Evolutionary conservation across 2,113 vertebrate species (phyloP), one percentile per base, ranked within the genome.

Genomic region (Prunella himalayana): DNA sequence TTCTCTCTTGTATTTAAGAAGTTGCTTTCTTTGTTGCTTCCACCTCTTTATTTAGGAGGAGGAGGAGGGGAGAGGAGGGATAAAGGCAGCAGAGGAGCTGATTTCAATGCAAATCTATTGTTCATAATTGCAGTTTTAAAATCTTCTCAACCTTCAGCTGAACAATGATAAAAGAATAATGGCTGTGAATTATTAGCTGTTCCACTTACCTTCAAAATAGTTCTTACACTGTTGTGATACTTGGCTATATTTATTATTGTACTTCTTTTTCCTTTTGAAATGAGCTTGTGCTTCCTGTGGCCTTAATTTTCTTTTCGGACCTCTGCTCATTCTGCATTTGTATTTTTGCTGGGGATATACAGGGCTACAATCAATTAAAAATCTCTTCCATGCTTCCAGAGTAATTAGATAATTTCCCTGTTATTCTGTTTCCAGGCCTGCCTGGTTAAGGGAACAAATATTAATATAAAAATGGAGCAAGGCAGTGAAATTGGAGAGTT

Each of bases 41-140:
- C 57, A 42, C 57, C 31, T 85, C 66, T 82, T 90, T 78, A 60
- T 95, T 93, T 35, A 37, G 83, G 91, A 65, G 78, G 71, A 92
- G 92, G 71, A 90, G 90, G 86, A 80, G 82, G 77, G 73, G 41
- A 86, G 69, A 86, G 77, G 81, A 86, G 86, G 76, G 73, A 47
- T 80, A 88, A 78, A 90, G 51, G 31, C 61, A 84, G 92, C 35
- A 50, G 84, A 96, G 90, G 27, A 80, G 78, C 82, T 92, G 68
- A 86, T 97, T 96, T 90, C 77, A 75, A 63, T 95, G 94, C 83
- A 97, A 95, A 87, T 87, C 89, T 92, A 19, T 96, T 88, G 87
- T 92, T 92, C 71, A 64, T 97, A 97, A 97, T 95, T 97, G 94
- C 87, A 59, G 95, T 96, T 96, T 95, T 93, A 90, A 94, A 97